Conservation (phyloP, 92 coral and sea anemone species). For the Blastomussa wellsi region DNA sequence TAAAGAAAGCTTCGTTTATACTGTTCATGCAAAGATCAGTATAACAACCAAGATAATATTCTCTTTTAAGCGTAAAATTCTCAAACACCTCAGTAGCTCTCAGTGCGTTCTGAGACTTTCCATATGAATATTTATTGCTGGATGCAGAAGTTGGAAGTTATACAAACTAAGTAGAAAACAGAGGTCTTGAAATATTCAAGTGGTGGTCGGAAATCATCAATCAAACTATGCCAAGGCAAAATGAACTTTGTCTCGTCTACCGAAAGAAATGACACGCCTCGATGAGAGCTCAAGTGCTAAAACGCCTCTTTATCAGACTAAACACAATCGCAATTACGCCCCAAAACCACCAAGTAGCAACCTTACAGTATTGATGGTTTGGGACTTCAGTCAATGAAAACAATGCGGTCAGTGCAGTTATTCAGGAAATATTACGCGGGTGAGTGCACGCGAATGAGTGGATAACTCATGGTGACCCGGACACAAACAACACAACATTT, state of each 20-base stretch:
- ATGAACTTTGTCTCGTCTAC: background rate
- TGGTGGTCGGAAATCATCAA: slow-evolving; percentile 34
- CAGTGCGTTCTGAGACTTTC: background rate
- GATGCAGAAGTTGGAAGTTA: background rate
- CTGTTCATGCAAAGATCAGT: background rate
- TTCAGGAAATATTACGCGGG: background rate
- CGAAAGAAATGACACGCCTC: background rate
- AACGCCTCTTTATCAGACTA: slow-evolving; percentile 12
- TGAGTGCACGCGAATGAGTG: background rate
- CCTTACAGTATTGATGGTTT: background rate
- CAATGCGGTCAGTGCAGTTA: slow-evolving; percentile 9
- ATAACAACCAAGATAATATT: no score
- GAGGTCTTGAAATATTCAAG: background rate
- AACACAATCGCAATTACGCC: background rate
- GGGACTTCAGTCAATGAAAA: background rate
- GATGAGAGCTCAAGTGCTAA: background rate
- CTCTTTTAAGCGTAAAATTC: no score
- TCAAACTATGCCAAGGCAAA: background rate
- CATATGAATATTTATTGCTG: background rate
- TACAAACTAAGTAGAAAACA: background rate
- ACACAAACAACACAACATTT: background rate
- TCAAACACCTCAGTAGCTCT: background rate
- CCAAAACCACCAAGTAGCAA: background rate
- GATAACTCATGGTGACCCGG: background rate
- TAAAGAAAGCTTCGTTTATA: background rate